Base-by-base conservation (phyloP, 2,888 invertebrate species). In the Plebejus argus region DNA sequence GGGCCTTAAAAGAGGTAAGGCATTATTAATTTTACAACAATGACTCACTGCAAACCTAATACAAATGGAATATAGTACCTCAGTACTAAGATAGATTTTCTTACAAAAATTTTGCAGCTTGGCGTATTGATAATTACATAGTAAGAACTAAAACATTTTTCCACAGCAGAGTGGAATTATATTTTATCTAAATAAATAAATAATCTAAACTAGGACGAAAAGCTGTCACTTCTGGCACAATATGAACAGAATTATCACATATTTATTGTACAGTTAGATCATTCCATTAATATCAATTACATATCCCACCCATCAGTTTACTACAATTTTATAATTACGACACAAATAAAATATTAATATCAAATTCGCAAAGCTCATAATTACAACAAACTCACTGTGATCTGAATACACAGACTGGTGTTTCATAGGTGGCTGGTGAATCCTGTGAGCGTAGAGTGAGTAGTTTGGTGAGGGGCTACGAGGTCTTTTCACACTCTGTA, bases 401-500 rank as follows among this genome's bases (percentile, higher is more conserved):
- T 96, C 96, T 18, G 95, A 93, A 82, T 95, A 94, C 15, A 95
- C 91, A 23, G 85, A 85, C 77, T 94, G 94, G 78, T 93, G 94
- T 80, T 94, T 94, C 89, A 93, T 91, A 0, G 88, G 89, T 1
- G 89, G 91, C 61, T 91, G 94, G 79, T 93, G 93, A 56, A 92
- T 79, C 8, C 93, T 85, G 80, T 94, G 93, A 0, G 91, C 83
- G 81, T 93, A 92, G 49, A 93, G 83, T 1, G 93, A 89, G 80
- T 94, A 94, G 0, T 95, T 95, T 0, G 95, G 95, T 3, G 95
- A 95, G 0, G 95, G 95, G 79, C 95, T 95, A 20, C 95, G 93
- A 0, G 91, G 92, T 5, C 95, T 89, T 83, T 95, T 95, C 1
- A 94, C 91, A 10, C 91, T 92, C 77, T 92, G 92, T 49, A 92